These are phyloP conservation scores for Lepetodrilus schrolli DNA, from an alignment of 2,888 invertebrate genomes.

Conservation along the genomic window DNA sequence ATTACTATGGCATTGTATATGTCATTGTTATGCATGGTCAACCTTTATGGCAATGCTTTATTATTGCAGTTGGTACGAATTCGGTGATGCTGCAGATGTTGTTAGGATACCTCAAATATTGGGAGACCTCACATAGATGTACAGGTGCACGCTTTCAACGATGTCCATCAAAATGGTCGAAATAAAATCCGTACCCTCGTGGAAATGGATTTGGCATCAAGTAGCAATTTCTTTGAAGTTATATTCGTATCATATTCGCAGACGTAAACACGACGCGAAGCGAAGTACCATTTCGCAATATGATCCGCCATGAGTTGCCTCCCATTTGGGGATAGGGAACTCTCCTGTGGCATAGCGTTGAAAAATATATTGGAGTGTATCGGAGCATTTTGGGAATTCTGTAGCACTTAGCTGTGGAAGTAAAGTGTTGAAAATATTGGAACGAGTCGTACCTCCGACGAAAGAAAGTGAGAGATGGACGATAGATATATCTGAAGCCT, in stretches of 20 bases:
- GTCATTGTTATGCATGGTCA: no score
- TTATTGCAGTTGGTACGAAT: no score
- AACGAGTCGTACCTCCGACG: not conserved
- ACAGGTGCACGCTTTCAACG: not conserved
- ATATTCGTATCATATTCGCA: not conserved
- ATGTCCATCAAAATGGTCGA: not conserved
- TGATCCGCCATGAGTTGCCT: not conserved
- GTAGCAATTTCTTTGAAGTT: not conserved
- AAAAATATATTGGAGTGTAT: not conserved
- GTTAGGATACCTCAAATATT: no score
- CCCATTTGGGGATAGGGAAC: no score
- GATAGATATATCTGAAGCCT: not conserved
- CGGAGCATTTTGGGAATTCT: slow-evolving; percentile 3
- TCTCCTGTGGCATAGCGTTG: not conserved
- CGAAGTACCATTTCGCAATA: slow-evolving; percentile 1
- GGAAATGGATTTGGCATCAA: slow-evolving; percentile 10
- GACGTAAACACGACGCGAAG: slow-evolving; percentile 2
- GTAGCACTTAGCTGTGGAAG: not conserved
- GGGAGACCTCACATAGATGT: no score
- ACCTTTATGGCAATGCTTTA: no score
- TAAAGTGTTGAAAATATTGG: slow-evolving; percentile 4
- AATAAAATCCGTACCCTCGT: not conserved
- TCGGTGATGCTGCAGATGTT: no score
- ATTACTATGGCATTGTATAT: no score
- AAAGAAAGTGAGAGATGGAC: slow-evolving; percentile 5